Base-by-base conservation (phyloP, 1,140 invertebrate species). In the Zaprionus camerounensis region DNA sequence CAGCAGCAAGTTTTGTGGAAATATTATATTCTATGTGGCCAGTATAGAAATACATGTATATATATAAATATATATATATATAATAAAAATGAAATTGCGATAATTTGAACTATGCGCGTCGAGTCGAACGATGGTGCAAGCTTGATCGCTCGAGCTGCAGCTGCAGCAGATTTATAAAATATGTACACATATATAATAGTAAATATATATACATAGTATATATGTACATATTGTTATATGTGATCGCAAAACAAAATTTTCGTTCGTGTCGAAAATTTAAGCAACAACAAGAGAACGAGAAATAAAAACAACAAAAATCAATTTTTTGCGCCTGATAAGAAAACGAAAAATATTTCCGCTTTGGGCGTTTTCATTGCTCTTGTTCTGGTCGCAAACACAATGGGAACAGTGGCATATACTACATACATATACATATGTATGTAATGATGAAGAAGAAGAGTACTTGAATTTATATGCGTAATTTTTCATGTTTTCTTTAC, bases 321-420 rank as follows among this genome's bases (percentile, higher is more conserved):
- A 85, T 88, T 90, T 90, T 86, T 76, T 87, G 76, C 79, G 83
- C 70, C 85, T 85, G 84, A 88, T 88, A 88, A 88, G 85, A 87
- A 78, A 73, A 58, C 59, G 76, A 71, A 79, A 88, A 88, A 85
- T 81, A 73, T 88, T 88, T 88, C 84, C 84, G 84, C 85, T 88
- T 88, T 90, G 83, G 81, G 71, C 82, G 82, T 65, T 80, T 81
- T 77, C 64, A 66, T 36, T 64, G 34, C 31, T 63, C 12, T 51
- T 31, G 24, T 55, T 56, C 13, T 22, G 20, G 4, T 13, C 15
- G 20, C 46, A 9, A 49, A 17, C 46, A 51, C 46, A 51, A 51
- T 51, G 46, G 20, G 9, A 51, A 24, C 24, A 44, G 12, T 28
- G 9, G n/a, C 17, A 58, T 49, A 17, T 34, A 61, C 15, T 34